Percentiles rank a stretch among this genome's conserved stretches.
These are phyloP conservation scores for Malthinus seriepunctatus DNA, from an alignment of 2,888 invertebrate genomes.

Conservation along the genomic window DNA sequence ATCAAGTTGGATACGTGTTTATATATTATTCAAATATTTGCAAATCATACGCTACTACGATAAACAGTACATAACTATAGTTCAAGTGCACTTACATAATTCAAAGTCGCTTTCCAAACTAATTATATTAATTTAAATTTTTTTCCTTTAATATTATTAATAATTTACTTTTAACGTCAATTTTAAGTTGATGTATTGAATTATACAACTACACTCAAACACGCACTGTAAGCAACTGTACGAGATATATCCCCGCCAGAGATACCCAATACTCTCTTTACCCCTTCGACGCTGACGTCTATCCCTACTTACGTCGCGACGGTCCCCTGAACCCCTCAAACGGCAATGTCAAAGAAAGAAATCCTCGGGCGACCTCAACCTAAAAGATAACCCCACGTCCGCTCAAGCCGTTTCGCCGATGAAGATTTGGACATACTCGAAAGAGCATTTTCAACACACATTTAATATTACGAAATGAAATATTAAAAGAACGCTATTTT, in stretches of 20 bases:
- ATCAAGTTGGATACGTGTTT: too few relatives aligned
- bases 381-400: conserved; percentile 46
- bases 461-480: not conserved
- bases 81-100: too few relatives aligned
- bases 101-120: too few relatives aligned
- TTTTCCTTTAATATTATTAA: too few relatives aligned
- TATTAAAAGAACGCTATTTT: too few relatives aligned
- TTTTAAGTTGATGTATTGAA: too few relatives aligned
- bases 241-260: conserved; percentile 45
- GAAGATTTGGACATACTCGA: conserved; percentile 18
- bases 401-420: conserved; percentile 20
- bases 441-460: not conserved
- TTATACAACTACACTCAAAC: conserved; percentile 11
- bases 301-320: conserved; percentile 44
- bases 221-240: conserved; percentile 42
- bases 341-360: conserved; percentile 49
- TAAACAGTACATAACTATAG: too few relatives aligned
- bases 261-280: conserved; percentile 44
- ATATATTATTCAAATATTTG: too few relatives aligned
- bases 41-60: too few relatives aligned
- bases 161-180: too few relatives aligned
- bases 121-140: too few relatives aligned
- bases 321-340: conserved; percentile 44
- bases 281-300: conserved; percentile 45
- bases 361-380: conserved; percentile 49